Conservation (phyloP, 1,140 invertebrate species). For the Aethina tumida region DNA sequence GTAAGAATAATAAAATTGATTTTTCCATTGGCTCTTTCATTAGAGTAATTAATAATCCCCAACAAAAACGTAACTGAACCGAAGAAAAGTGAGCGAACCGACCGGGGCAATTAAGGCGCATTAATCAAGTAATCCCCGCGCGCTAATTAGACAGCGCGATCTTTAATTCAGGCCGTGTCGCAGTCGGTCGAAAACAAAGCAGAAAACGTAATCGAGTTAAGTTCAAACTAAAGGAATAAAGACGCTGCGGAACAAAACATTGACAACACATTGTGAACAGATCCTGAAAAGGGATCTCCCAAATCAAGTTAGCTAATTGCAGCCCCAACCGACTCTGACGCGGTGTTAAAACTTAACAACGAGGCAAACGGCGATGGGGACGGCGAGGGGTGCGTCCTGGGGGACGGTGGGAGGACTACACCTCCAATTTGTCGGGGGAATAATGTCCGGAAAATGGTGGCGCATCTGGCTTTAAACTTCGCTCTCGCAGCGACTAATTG, state of each 20-base stretch:
- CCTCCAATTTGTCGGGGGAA: constrained; percentile 18
- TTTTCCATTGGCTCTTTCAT: no score
- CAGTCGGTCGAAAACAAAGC: constrained; percentile 22
- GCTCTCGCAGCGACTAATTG: no score
- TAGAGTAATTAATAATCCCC: no score
- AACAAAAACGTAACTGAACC: no score
- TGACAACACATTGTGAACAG: constrained; percentile 37
- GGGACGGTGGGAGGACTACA: constrained; percentile 15
- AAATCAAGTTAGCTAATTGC: constrained; percentile 39
- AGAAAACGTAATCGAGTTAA: constrained; percentile 27
- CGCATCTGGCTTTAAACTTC: no score
- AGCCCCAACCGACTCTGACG: constrained; percentile 22
- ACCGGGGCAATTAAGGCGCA: no score
- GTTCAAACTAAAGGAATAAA: constrained; percentile 20
- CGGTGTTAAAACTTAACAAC: not conserved
- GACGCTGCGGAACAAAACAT: constrained; percentile 33
- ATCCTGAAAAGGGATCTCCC: constrained; percentile 36
- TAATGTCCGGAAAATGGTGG: constrained; percentile 19
- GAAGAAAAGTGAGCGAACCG: no score
- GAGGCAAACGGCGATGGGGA: constrained; percentile 8
- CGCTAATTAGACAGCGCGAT: no score
- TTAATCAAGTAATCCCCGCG: no score
- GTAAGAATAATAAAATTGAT: no score
- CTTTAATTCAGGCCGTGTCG: constrained; percentile 7
- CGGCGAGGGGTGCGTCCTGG: not conserved